phyloP scores from a whole-genome alignment of 2,888 invertebrate genomes.

The Agrotis exclamationis region DNA sequence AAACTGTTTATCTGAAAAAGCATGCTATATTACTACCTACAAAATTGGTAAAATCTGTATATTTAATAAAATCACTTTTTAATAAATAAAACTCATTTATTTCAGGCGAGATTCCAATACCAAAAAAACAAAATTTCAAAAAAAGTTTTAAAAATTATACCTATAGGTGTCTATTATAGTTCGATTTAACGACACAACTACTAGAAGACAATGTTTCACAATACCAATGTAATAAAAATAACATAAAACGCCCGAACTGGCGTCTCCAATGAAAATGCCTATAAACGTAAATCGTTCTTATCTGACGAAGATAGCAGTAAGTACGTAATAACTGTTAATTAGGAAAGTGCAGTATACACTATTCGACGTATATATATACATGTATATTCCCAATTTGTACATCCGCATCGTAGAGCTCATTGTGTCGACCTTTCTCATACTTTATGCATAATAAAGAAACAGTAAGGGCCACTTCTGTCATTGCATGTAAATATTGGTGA shows the following conservation, averaged over 20 bases:
- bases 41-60: background rate
- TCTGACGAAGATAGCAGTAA: conserved; percentile 45
- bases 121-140: too few relatives aligned
- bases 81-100: too few relatives aligned
- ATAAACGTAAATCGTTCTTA: conserved; percentile 50
- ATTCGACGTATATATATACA: conserved; percentile 42
- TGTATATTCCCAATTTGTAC: conserved; percentile 52
- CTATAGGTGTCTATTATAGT: background rate
- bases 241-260: conserved; percentile 20
- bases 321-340: conserved; percentile 52
- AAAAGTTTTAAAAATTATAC: too few relatives aligned
- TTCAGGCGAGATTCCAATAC: too few relatives aligned
- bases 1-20: background rate
- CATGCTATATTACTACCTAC: background rate
- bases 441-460: conserved; percentile 48
- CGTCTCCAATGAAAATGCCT: conserved; percentile 32
- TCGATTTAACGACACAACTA: background rate
- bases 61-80: background rate
- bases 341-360: conserved; percentile 47
- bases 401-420: conserved; percentile 56
- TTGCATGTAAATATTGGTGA: conserved; percentile 31
- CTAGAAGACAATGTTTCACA: conserved; percentile 30
- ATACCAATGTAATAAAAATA: conserved; percentile 44
- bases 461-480: conserved; percentile 37
- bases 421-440: conserved; percentile 53